phyloP scores from a whole-genome alignment of 2,888 invertebrate genomes.

The Odontocolon sp. region DNA sequence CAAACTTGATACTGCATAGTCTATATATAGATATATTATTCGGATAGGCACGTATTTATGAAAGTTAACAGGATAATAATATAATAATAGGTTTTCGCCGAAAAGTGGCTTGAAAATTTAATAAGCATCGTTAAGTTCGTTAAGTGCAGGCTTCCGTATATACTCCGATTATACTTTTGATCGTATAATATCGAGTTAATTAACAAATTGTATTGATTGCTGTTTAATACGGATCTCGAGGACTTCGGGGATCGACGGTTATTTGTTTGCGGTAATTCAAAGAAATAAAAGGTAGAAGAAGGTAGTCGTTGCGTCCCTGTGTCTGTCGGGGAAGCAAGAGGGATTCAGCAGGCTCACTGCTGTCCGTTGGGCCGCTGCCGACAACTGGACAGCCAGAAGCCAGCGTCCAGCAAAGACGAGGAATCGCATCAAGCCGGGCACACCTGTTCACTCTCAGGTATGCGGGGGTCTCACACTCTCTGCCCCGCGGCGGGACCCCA shows the following conservation, averaged over 20 bases:
- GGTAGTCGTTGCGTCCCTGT: conserved; percentile 26
- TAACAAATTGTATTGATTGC: neutral
- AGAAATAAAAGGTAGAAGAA: neutral
- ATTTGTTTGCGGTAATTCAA: neutral
- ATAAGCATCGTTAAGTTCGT: neutral
- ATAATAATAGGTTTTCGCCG: no score
- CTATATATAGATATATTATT: no score
- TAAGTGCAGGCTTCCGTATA: neutral
- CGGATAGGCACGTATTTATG: no score
- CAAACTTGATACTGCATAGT: no score
- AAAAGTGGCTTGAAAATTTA: neutral
- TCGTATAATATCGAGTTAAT: neutral
- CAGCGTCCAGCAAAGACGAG: neutral
- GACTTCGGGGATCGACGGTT: neutral
- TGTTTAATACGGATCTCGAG: neutral
- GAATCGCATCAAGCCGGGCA: conserved; percentile 60
- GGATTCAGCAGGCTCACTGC: conserved; percentile 61
- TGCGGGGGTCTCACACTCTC: conserved; percentile 63
- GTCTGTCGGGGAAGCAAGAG: conserved; percentile 37
- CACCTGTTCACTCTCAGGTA: conserved; percentile 74
- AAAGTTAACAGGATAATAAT: no score
- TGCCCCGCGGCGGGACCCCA: conserved; percentile 30
- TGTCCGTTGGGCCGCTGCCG: conserved; percentile 31
- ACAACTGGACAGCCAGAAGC: conserved; percentile 56
- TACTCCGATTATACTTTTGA: neutral